Percentiles rank a stretch among this genome's conserved stretches.
These are phyloP conservation scores for Dendroctonus ponderosae DNA, from an alignment of 1,140 invertebrate genomes.

Conservation along the genomic window DNA sequence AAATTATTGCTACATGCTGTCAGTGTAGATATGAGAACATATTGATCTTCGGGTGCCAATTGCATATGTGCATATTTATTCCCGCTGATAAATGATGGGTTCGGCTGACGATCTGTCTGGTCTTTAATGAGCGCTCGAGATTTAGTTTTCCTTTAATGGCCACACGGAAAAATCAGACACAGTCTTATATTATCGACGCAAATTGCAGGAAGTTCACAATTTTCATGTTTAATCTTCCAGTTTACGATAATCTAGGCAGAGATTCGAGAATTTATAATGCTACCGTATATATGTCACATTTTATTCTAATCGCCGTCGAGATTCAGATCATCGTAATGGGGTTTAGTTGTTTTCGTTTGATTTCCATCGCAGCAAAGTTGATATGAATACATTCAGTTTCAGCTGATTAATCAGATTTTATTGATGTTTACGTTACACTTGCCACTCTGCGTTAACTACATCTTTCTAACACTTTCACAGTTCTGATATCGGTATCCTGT, in stretches of 20 bases:
- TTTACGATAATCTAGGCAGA: not conserved
- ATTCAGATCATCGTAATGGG: no score
- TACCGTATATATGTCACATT: no score
- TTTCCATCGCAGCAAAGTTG: no score
- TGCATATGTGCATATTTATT: slow-evolving; percentile 18
- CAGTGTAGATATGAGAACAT: slow-evolving; percentile 14
- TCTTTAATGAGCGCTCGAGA: slow-evolving; percentile 5
- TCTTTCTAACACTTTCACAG: no score
- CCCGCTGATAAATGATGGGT: slow-evolving; percentile 7
- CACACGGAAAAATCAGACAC: not conserved
- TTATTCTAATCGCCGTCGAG: no score
- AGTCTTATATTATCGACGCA: slow-evolving; percentile 8
- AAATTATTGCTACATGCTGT: slow-evolving; percentile 11
- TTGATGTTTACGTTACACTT: no score
- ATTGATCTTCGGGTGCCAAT: slow-evolving; percentile 12
- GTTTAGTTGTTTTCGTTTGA: no score
- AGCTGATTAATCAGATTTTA: no score
- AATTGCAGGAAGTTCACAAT: slow-evolving; percentile 12
- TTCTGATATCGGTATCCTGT: no score
- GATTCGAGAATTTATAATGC: no score
- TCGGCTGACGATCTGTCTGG: slow-evolving; percentile 13
- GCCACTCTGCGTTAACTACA: no score
- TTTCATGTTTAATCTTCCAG: slow-evolving; percentile 3
- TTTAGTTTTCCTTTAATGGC: slow-evolving; percentile 10
- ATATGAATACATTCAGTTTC: no score